phyloP scores from a whole-genome alignment of 2,888 invertebrate genomes.

The Dermolepida albohirtum region DNA sequence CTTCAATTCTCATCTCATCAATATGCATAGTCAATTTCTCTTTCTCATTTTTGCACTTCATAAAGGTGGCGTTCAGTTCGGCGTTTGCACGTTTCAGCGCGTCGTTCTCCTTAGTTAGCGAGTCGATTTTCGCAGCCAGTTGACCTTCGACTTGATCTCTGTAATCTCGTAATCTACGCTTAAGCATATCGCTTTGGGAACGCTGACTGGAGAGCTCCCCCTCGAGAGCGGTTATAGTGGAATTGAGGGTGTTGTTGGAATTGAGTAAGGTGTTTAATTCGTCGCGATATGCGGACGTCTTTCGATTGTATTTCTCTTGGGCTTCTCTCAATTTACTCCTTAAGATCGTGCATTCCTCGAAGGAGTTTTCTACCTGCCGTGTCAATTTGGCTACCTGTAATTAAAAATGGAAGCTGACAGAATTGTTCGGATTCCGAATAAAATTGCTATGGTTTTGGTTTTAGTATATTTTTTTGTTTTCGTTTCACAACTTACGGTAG shows the following conservation, averaged over 20 bases:
- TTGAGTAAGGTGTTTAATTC: conserved; percentile 37
- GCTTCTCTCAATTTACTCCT: conserved; percentile 44
- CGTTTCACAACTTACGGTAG: no score
- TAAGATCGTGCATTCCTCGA: conserved; percentile 45
- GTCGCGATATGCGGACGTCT: background rate
- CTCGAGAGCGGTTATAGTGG: conserved; percentile 41
- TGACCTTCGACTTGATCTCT: conserved; percentile 39
- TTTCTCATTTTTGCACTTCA: conserved; percentile 36
- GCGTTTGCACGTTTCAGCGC: conserved; percentile 14
- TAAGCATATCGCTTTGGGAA: conserved; percentile 32
- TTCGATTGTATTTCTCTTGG: conserved; percentile 41
- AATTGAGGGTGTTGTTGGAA: conserved; percentile 39
- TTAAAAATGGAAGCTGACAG: conserved; percentile 4
- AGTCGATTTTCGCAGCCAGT: conserved; percentile 15
- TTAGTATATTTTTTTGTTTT: no score
- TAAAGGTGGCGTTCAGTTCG: conserved; percentile 34
- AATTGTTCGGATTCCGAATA: no score
- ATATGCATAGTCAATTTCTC: conserved; percentile 33
- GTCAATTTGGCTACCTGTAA: conserved; percentile 46
- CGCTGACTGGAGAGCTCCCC: conserved; percentile 24
- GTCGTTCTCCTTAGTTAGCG: conserved; percentile 41
- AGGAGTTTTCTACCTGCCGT: conserved; percentile 41
- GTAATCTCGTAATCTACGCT: conserved; percentile 27
- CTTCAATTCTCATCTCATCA: conserved; percentile 31
- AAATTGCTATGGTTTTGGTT: no score